Evolutionary conservation across 92 coral and sea anemone genomes (phyloP).

Genomic region (Zoanthus gigantus): DNA sequence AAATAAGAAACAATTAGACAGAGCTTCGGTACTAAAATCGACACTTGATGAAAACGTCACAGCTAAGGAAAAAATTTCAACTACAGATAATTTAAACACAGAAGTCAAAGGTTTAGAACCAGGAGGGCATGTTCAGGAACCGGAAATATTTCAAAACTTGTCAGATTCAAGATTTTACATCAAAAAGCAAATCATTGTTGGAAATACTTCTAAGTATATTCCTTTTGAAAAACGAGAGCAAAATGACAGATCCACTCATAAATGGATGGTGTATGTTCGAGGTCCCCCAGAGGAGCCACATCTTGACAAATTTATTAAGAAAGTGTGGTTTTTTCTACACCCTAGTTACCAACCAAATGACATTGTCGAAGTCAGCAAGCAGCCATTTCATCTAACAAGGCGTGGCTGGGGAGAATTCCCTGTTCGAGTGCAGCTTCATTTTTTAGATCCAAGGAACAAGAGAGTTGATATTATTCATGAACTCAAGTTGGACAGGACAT

Average conservation of each 20-base stretch:
- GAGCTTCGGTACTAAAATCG: background rate
- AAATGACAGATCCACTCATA: conserved; percentile 96
- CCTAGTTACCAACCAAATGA: conserved; percentile 99
- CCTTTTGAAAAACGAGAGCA: conserved; percentile 88
- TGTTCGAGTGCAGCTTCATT: conserved; percentile 94
- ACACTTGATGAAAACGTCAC: background rate
- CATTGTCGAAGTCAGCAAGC: conserved; percentile 92
- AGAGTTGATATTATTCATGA: conserved; percentile 96
- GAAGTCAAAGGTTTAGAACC: background rate
- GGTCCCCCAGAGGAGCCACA: conserved; percentile 89
- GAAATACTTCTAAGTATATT: conserved; percentile 96
- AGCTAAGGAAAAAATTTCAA: background rate
- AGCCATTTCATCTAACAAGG: conserved; percentile 95
- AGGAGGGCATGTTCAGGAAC: background rate
- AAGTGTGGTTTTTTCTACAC: conserved; percentile 98
- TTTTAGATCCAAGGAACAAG: conserved; percentile 90
- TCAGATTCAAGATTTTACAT: conserved; percentile 90
- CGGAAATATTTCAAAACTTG: conserved; percentile 13
- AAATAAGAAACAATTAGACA: background rate
- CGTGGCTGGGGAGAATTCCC: conserved; percentile 99
- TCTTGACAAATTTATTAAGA: conserved; percentile 78
- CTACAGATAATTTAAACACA: background rate
- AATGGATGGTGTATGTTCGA: conserved; percentile 99
- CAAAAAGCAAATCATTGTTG: conserved; percentile 89
- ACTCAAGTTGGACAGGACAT: conserved; percentile 90